Evolutionary conservation across 2,888 invertebrate genomes (phyloP).

Genomic region (Sarcophaga caerulescens): DNA sequence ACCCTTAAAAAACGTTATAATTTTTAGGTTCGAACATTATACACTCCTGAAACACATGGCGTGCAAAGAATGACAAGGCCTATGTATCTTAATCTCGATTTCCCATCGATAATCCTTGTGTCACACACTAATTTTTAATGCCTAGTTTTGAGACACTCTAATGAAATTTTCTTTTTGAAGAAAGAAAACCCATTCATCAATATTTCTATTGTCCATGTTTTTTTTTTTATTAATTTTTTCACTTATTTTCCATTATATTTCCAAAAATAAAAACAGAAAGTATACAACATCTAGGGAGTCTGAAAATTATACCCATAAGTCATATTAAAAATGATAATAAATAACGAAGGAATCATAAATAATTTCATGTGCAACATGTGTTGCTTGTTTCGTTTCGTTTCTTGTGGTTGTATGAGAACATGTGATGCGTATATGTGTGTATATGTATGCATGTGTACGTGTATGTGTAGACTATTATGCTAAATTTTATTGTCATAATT

Average conservation of each 20-base stretch:
- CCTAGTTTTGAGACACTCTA: background rate
- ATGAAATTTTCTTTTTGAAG: background rate
- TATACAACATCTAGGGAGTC: background rate
- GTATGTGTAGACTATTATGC: background rate
- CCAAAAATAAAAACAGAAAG: background rate
- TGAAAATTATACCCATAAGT: slow-evolving; percentile 46
- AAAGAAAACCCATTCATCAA: background rate
- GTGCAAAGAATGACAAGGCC: too few relatives aligned
- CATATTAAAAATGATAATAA: slow-evolving; percentile 37
- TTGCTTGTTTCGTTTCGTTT: background rate
- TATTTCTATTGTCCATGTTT: background rate
- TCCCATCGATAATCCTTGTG: background rate
- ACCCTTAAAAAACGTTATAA: too few relatives aligned
- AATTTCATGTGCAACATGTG: slow-evolving; percentile 41
- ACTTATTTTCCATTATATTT: background rate
- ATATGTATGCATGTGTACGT: background rate
- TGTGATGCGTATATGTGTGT: too few relatives aligned
- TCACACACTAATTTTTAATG: background rate
- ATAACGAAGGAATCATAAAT: slow-evolving; percentile 24
- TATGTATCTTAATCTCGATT: background rate
- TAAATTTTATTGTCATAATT: background rate
- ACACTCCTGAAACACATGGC: too few relatives aligned
- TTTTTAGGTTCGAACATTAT: too few relatives aligned
- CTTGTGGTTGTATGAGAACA: background rate
- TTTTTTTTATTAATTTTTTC: background rate